phyloP scores from a whole-genome alignment of 2,797 vertebrate genomes.

The Halcyon chelicuti region DNA sequence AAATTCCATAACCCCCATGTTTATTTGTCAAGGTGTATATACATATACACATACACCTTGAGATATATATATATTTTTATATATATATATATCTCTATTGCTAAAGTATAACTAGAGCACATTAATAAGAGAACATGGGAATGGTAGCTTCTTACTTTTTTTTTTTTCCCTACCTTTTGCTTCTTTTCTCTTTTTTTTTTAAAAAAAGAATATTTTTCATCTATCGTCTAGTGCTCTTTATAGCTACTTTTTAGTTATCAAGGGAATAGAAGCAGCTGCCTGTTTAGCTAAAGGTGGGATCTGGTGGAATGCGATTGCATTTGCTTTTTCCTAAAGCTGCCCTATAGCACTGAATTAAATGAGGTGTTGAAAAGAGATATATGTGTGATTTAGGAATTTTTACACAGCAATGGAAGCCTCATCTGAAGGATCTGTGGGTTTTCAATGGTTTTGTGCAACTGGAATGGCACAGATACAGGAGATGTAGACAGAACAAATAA shows the following conservation, averaged over 20 bases:
- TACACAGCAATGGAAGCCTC: background rate
- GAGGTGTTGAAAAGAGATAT: background rate
- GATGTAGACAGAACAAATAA: background rate
- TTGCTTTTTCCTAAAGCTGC: background rate
- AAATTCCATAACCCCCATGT: background rate
- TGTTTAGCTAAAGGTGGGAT: background rate
- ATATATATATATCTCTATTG: background rate
- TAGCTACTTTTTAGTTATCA: background rate
- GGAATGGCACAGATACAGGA: background rate
- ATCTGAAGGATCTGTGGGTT: background rate
- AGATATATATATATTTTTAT: no score
- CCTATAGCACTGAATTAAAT: background rate
- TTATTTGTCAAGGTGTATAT: background rate
- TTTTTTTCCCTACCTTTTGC: rapidly evolving
- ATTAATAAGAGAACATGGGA: background rate
- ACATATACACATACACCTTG: no score
- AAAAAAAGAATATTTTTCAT: background rate
- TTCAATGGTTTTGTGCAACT: background rate
- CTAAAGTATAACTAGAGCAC: background rate
- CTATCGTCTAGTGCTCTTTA: background rate
- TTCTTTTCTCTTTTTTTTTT: no score
- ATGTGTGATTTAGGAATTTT: background rate
- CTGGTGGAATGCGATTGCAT: background rate
- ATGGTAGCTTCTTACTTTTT: rapidly evolving
- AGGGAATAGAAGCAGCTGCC: background rate